Percentiles rank a stretch among this genome's conserved stretches.
These are phyloP conservation scores for Pedionomus torquatus DNA, from an alignment of 2,113 vertebrate species.

Conservation along the genomic window DNA sequence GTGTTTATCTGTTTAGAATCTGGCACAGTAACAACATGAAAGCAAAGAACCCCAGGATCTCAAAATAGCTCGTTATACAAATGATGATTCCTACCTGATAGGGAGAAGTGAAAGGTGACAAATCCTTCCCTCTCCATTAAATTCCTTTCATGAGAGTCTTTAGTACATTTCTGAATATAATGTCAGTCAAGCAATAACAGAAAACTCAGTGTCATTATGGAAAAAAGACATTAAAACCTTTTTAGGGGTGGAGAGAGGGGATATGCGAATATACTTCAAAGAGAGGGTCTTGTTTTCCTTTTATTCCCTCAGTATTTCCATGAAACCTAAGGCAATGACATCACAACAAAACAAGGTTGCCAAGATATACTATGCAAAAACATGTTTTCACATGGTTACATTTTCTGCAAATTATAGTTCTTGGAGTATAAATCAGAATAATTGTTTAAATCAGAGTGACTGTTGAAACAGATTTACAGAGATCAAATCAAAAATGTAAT, in stretches of 20 bases:
- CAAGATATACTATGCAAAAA: conserved; percentile 80
- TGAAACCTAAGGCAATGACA: conserved; percentile 76
- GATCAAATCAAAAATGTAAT: conserved; percentile 85
- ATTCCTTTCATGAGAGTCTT: conserved; percentile 7
- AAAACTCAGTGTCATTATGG: conserved; percentile 15
- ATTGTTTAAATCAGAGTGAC: conserved; percentile 85
- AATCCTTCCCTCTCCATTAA: conserved; percentile 12
- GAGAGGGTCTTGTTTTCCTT: conserved; percentile 57
- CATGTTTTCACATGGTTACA: conserved; percentile 83
- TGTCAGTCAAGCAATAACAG: conserved; percentile 34
- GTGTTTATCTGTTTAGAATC: conserved; percentile 30
- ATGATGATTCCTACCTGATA: conserved; percentile 1
- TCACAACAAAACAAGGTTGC: conserved; percentile 80
- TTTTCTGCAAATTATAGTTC: conserved; percentile 84
- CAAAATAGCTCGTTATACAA: not conserved
- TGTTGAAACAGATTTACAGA: conserved; percentile 85
- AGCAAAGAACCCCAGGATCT: not conserved
- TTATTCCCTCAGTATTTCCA: conserved; percentile 70
- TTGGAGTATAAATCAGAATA: conserved; percentile 85
- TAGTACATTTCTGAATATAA: not conserved
- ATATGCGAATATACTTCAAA: conserved; percentile 57
- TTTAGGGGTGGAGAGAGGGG: conserved; percentile 6
- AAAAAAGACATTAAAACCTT: conserved; percentile 27
- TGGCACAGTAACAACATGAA: not conserved
- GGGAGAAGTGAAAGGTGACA: conserved; percentile 3